Percentiles rank a stretch among this genome's conserved stretches.
Conservation (phyloP, 2,113 vertebrate species). For the Ammodytes dubius region DNA sequence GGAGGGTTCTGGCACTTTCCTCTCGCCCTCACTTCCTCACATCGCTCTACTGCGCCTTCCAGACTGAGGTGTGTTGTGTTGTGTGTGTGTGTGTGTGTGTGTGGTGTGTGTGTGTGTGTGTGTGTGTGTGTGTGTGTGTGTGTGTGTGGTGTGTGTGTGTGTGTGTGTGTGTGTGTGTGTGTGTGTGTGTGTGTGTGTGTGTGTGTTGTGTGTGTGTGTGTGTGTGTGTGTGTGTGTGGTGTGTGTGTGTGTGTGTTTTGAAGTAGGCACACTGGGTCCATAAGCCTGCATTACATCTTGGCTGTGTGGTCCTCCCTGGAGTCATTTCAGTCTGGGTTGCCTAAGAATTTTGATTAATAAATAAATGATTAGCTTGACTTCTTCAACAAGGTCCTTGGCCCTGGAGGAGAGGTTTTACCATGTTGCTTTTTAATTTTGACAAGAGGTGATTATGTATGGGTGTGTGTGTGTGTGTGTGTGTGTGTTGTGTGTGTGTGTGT, state of each 20-base stretch:
- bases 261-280: background rate
- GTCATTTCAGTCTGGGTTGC: conserved; percentile 48
- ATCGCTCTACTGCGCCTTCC: conserved; percentile 91
- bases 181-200: conserved; percentile 73
- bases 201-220: background rate
- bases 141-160: background rate
- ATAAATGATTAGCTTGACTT: conserved; percentile 71
- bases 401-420: conserved; percentile 65
- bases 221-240: background rate
- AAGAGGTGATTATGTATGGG: conserved; percentile 49
- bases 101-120: background rate
- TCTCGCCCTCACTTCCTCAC: conserved; percentile 92
- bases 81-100: conserved; percentile 72
- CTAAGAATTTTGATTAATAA: conserved; percentile 62
- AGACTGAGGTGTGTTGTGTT: conserved; percentile 87
- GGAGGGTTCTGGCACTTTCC: conserved; percentile 89
- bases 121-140: background rate
- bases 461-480: no score
- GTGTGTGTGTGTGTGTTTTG: no score
- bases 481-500: no score
- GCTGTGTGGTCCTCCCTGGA: conserved; percentile 47
- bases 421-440: conserved; percentile 76
- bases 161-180: conserved; percentile 71
- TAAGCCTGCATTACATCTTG: conserved; percentile 55
- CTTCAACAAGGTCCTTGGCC: conserved; percentile 72